Evolutionary conservation across 1,140 invertebrate genomes (phyloP).

Genomic region (Planococcus citri): DNA sequence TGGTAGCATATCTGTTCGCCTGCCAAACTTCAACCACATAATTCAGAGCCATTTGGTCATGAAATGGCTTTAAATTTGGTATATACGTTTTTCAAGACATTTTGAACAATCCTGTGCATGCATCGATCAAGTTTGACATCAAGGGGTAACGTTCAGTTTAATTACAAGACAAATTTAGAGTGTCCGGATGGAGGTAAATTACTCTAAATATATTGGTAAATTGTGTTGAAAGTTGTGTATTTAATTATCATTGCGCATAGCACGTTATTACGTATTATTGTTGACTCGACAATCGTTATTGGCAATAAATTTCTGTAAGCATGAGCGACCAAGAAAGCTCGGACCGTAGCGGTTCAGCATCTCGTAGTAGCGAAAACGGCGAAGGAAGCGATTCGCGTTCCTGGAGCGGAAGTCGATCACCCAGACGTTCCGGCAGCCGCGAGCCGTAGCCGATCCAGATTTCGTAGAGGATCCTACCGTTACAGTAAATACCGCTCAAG

Average conservation of each 20-base stretch:
- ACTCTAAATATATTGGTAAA: not conserved
- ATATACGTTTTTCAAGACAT: no score
- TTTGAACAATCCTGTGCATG: no score
- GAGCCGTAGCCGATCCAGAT: conserved; percentile 21
- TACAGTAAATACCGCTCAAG: conserved; percentile 21
- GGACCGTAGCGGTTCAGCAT: not conserved
- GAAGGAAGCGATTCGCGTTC: not conserved
- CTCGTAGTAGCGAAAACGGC: not conserved
- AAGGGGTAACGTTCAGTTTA: not conserved
- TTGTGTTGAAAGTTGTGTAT: not conserved
- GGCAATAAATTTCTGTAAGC: not conserved
- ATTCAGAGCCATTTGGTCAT: no score
- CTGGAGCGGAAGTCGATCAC: conserved; percentile 18
- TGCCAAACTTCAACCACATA: no score
- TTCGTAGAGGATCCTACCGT: conserved; percentile 21
- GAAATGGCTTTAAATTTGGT: no score
- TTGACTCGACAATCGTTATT: not conserved
- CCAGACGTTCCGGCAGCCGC: conserved; percentile 21
- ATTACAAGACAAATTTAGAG: conserved; percentile 2
- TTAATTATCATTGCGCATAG: not conserved
- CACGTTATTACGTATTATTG: not conserved
- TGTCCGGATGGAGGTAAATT: not conserved
- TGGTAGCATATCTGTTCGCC: no score
- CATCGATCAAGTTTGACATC: conserved; percentile 1
- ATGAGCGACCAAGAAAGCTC: conserved; percentile 1